phyloP scores from a whole-genome alignment of 2,888 invertebrate genomes.

The Machimus rusticus region DNA sequence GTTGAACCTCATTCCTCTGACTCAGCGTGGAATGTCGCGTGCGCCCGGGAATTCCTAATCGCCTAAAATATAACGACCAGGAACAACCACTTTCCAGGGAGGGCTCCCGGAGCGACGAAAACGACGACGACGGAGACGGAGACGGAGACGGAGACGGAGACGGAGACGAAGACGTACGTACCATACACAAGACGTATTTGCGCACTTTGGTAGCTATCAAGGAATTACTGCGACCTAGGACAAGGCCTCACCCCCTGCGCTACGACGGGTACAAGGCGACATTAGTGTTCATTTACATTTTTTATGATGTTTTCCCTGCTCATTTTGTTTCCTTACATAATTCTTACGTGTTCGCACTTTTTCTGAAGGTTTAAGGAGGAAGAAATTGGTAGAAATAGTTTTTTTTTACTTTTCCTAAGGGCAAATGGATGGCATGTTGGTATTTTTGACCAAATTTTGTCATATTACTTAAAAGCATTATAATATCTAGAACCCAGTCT shows the following conservation, averaged over 20 bases:
- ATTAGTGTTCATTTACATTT: background rate
- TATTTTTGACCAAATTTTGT: background rate
- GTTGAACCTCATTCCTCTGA: background rate
- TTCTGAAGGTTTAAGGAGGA: background rate
- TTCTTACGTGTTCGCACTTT: background rate
- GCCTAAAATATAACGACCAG: slow-evolving; percentile 2
- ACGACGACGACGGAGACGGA: background rate
- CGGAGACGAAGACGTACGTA: background rate
- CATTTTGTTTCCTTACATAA: background rate
- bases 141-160: background rate
- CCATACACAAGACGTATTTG: background rate
- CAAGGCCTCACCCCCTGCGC: background rate
- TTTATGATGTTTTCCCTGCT: background rate
- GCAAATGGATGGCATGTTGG: background rate
- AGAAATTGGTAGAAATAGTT: background rate
- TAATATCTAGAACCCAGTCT: background rate
- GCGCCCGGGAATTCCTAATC: background rate
- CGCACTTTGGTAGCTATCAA: slow-evolving; percentile 9
- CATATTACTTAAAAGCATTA: background rate
- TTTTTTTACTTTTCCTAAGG: background rate
- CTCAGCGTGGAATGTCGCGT: slow-evolving; percentile 3
- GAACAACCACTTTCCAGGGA: background rate
- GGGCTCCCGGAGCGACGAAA: background rate
- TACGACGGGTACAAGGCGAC: background rate
- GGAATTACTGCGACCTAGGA: slow-evolving; percentile 5